phyloP scores from a whole-genome alignment of 2,113 vertebrate genomes.

The Protobothrops mucrosquamatus region DNA sequence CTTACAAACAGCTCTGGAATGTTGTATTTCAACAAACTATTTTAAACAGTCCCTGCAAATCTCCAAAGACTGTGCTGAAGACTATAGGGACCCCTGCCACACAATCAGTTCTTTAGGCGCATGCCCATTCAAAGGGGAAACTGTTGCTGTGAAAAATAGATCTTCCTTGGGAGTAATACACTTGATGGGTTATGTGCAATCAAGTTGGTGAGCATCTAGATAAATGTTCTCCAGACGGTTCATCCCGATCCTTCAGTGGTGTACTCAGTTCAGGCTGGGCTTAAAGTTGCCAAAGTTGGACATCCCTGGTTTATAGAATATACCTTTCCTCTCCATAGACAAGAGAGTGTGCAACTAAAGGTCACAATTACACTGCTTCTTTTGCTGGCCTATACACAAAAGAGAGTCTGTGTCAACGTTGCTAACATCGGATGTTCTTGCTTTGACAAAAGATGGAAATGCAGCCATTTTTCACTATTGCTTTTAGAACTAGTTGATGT shows the following conservation, averaged over 20 bases:
- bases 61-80: not conserved
- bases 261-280: not conserved
- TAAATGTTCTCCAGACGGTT: not conserved
- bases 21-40: not conserved
- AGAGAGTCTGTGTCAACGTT: not conserved
- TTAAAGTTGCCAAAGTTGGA: not conserved
- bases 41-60: not conserved
- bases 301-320: not conserved
- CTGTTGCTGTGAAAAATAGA: not conserved
- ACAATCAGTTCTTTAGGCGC: not conserved
- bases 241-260: not conserved
- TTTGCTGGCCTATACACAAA: too few relatives aligned
- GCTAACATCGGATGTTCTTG: too few relatives aligned
- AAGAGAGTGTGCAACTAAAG: not conserved
- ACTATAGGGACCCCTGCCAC: not conserved
- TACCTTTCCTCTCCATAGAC: not conserved
- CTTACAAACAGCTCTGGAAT: constrained; percentile 1
- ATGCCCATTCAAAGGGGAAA: not conserved
- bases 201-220: not conserved
- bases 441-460: too few relatives aligned
- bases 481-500: too few relatives aligned
- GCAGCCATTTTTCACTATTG: too few relatives aligned
- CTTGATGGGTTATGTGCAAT: not conserved
- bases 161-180: not conserved
- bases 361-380: not conserved